Conservation (phyloP, 2,113 vertebrate species). For the Crotalus horridus region DNA sequence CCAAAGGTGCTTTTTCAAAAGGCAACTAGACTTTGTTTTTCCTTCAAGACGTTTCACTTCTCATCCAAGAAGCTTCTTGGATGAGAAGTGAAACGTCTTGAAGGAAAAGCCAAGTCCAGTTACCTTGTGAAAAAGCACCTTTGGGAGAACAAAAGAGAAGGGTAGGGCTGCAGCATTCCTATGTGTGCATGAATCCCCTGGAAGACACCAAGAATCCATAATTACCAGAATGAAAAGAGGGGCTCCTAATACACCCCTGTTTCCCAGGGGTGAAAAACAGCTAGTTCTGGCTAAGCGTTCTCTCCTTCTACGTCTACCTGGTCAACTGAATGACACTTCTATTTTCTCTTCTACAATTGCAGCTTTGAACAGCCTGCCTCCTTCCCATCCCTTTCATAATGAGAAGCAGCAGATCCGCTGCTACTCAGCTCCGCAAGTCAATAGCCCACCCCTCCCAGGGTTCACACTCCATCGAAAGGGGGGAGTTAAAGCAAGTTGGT, state of each 20-base stretch:
- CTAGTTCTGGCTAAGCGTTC: rapidly evolving
- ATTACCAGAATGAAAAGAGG: neutral
- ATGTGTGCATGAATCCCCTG: neutral
- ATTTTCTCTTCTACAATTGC: neutral
- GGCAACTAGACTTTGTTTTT: too few relatives aligned
- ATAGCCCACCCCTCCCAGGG: rapidly evolving
- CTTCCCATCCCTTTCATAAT: rapidly evolving
- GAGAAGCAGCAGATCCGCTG: rapidly evolving
- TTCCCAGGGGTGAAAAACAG: neutral
- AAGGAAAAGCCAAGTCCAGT: too few relatives aligned
- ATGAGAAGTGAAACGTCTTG: too few relatives aligned
- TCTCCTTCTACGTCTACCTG: neutral
- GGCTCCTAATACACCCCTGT: neutral
- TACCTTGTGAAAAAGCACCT: too few relatives aligned
- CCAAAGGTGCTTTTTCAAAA: too few relatives aligned
- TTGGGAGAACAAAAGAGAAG: neutral
- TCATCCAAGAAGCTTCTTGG: too few relatives aligned
- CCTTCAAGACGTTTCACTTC: too few relatives aligned
- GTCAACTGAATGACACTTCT: neutral
- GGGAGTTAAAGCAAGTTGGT: rapidly evolving
- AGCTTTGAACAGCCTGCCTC: neutral
- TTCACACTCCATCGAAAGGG: neutral
- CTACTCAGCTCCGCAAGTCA: rapidly evolving
- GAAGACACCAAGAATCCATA: neutral
- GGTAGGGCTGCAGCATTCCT: neutral